Evolutionary conservation across 2,797 vertebrate genomes (phyloP), one percentile per base, ranked within the genome.

Genomic region (Coluber constrictor): DNA sequence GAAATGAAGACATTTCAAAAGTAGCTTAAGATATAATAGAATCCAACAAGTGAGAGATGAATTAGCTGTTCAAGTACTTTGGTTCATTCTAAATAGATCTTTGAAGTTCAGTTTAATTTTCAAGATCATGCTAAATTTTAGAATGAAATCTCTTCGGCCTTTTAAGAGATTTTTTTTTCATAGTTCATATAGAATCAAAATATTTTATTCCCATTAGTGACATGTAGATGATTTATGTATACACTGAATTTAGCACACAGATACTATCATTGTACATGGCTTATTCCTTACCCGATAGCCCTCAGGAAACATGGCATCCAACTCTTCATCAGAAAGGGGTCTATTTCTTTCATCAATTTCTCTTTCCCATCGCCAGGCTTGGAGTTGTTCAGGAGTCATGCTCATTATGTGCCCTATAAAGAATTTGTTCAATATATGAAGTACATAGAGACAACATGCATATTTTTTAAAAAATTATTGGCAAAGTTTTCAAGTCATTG

Each of bases 281-380:
- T 55, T 29, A 4, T 91, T 0, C 92, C 86, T 89, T 96, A 99
- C 99, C 98, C 99, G 99, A 95, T 99, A 99, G 91, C 99, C 99
- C 96, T 99, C 99, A 59, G 99, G 99, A 96, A 99, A 99, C 99
- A 99, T 99, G 88, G 99, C 99, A 90, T 99, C 99, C 87, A 99
- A 97, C 95, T 99, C 99, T 59, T 99, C 99, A 70, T 99, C 99
- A 92, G 99, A 99, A 86, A 99, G 98, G 0, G 99, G 99, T 8
- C 99, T 98, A 96, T 99, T 99, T 96, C 99, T 98, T 95, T 99
- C 99, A 95, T 99, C 99, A 60, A 99, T 99, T 95, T 99, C 99
- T 93, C 99, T 98, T 96, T 99, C 99, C 99, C 99, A 99, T 3
- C 99, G 97, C 99, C 99, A 99, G 1, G 99, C 99, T 95, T 99